These are phyloP conservation scores for Melanotaenia nigrans DNA, from an alignment of 2,797 vertebrate genomes.

Conservation along the genomic window DNA sequence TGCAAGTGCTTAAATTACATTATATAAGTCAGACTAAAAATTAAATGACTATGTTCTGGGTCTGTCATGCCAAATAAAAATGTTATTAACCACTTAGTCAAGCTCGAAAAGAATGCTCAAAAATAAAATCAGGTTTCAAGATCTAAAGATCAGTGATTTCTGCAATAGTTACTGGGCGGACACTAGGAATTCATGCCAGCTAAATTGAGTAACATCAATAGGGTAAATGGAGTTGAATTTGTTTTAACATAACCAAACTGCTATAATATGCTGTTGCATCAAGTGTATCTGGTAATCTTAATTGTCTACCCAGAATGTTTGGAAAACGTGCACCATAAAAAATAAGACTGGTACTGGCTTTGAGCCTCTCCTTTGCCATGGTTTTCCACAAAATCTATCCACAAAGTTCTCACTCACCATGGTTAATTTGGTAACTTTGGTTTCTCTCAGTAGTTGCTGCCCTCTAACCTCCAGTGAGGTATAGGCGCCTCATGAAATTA, in stretches of 20 bases:
- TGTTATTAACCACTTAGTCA: neutral
- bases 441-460: no score
- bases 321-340: no score
- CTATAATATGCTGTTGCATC: no score
- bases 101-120: neutral
- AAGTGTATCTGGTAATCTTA: no score
- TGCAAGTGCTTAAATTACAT: conserved; percentile 7
- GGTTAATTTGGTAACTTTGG: no score
- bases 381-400: no score
- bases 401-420: no score
- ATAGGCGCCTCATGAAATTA: no score
- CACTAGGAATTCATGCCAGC: neutral
- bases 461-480: no score
- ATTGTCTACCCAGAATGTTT: no score
- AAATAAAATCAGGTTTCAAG: neutral
- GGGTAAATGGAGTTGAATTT: neutral
- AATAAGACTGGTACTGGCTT: no score
- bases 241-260: neutral
- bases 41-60: neutral
- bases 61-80: neutral
- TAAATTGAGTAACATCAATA: neutral
- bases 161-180: neutral
- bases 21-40: neutral
- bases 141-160: neutral
- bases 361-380: no score